Base-by-base conservation (phyloP, 1,140 invertebrate genomes). In the Mycetomoellerius zeteki region DNA sequence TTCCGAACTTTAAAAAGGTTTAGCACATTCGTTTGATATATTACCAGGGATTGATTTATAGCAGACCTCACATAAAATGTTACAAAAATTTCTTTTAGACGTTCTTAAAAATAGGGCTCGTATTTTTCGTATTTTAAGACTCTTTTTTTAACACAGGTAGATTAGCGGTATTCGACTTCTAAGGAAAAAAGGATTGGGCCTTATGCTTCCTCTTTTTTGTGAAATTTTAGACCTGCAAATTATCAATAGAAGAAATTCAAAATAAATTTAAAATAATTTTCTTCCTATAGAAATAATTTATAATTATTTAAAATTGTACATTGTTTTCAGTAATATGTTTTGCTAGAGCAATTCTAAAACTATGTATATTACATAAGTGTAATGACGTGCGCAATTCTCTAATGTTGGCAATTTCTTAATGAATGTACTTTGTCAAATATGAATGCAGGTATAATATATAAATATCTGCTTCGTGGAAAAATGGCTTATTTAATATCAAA, bases 91-190 rank as follows among this genome's bases (percentile, higher is more conserved):
- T 52, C 21, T 16, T 80, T 52, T 12, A 19, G 10, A 58, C 2
- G 19, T 10, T 37, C 16, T 71, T 58, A 58, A 73, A 56, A 14
- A 43, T 56, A 73, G 37, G 0, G 19, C 12, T 16, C 16, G 8
- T 78, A 14, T 56, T 47, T 47, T 47, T 21, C 7, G 5, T 60
- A 47, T 73, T 82, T 73, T 30, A 82, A 12, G 24, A 19, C 16
- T 69, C 24, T 58, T 7, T 16, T 65, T 43, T 27, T 69, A 52
- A n/a, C 21, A n/a, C 58, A 77, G 56, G 37, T 77, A 64, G 24
- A 6, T 16, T 2, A 64, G 16, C 75, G 56, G 16, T 47, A 64
- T 16, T 43, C n/a, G 5, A 62, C 0, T 65, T 30, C 1, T 3
- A 30, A 14, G 7, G 19, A 19, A 76, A 37, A 54, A 10, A 37